phyloP scores from a whole-genome alignment of 1,140 invertebrate genomes.

The Danaus melanippus region DNA sequence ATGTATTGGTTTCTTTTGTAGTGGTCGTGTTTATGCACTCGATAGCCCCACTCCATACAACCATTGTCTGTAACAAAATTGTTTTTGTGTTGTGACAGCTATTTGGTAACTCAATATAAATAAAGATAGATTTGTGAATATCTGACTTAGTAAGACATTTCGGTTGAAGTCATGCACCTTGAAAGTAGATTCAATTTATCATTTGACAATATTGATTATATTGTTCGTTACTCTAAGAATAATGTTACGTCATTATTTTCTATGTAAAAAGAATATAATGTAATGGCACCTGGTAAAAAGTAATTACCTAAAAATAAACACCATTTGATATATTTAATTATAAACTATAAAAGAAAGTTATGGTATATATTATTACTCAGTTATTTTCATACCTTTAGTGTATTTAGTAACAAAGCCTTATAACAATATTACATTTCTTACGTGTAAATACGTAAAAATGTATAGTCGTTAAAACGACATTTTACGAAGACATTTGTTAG shows the following conservation, averaged over 20 bases:
- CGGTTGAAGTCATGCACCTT: conserved; percentile 5
- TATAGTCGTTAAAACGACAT: conserved; percentile 2
- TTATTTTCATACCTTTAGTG: too few species aligned
- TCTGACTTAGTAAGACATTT: conserved; percentile 15
- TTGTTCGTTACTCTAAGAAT: too few species aligned
- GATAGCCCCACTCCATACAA: conserved; percentile 20
- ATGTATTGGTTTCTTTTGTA: conserved; percentile 23
- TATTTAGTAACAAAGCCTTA: too few species aligned
- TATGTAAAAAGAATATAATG: too few species aligned
- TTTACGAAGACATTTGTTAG: conserved; percentile 4
- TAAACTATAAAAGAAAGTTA: too few species aligned
- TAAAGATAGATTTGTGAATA: conserved; percentile 46
- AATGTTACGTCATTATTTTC: too few species aligned
- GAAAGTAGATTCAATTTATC: conserved; percentile 5
- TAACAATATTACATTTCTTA: neutral
- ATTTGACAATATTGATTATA: neutral
- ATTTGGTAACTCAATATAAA: conserved; percentile 44
- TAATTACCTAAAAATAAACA: too few species aligned
- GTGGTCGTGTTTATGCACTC: conserved; percentile 22
- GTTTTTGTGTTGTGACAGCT: conserved; percentile 41
- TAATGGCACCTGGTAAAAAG: too few species aligned
- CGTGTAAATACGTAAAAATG: conserved; percentile 1
- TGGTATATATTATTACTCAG: too few species aligned
- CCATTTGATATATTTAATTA: too few species aligned
- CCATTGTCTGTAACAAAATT: conserved; percentile 25